Evolutionary conservation across 2,888 invertebrate species (phyloP).

Genomic region (Coelinius sp.): DNA sequence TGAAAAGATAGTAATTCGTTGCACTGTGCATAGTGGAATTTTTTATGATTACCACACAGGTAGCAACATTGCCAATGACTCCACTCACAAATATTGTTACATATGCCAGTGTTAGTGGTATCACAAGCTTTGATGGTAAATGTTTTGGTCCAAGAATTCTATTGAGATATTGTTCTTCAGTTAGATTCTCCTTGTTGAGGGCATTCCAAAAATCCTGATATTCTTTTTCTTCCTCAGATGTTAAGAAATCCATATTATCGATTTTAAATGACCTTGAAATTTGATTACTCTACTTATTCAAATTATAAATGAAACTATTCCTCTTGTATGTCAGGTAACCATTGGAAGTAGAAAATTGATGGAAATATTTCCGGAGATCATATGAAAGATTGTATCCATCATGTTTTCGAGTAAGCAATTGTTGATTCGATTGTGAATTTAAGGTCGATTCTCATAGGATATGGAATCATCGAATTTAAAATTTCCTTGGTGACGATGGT

Average conservation of each 20-base stretch:
- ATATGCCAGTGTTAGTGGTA: constrained; percentile 80
- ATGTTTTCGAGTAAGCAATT: background rate
- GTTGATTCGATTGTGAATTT: background rate
- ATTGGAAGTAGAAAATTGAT: background rate
- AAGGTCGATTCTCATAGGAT: no score
- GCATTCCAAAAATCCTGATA: constrained; percentile 55
- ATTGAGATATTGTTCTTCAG: constrained; percentile 66
- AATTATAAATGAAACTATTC: background rate
- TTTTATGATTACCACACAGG: constrained; percentile 87
- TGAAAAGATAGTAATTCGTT: constrained; percentile 93
- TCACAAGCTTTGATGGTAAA: constrained; percentile 62
- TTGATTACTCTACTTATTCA: background rate
- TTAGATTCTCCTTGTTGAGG: constrained; percentile 58
- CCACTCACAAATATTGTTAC: constrained; percentile 86
- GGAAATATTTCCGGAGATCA: background rate
- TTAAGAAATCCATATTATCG: constrained; percentile 44
- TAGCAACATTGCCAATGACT: constrained; percentile 85
- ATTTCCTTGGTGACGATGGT: no score
- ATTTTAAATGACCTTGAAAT: background rate
- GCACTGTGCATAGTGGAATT: constrained; percentile 90
- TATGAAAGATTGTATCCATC: background rate
- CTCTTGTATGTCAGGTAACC: background rate
- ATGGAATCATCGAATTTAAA: no score
- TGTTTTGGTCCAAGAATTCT: constrained; percentile 70
- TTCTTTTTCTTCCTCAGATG: constrained; percentile 43